phyloP scores from a whole-genome alignment of 2,113 vertebrate species.

The Ophthalmolycus amberensis region DNA sequence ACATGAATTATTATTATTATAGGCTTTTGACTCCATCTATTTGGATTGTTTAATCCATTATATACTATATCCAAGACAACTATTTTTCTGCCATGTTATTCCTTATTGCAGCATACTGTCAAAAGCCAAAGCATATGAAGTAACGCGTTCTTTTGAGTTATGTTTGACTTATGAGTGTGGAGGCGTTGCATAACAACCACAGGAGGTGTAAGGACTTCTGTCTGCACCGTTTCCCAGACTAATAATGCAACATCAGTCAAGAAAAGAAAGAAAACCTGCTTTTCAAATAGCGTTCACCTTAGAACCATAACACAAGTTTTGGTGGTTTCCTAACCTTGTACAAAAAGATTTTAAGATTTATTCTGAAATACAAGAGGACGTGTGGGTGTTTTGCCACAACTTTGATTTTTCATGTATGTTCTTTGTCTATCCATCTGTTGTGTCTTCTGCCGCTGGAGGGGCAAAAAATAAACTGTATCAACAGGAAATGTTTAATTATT shows the following conservation, averaged over 20 bases:
- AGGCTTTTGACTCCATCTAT: background rate
- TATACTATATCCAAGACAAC: background rate
- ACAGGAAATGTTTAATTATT: no score
- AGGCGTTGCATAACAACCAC: background rate
- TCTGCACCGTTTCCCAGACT: background rate
- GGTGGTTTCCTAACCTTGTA: background rate
- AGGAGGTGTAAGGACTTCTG: background rate
- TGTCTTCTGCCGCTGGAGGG: no score
- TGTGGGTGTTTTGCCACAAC: background rate
- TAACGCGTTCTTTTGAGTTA: background rate
- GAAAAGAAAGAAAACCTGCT: background rate
- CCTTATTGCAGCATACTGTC: background rate
- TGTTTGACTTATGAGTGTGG: background rate
- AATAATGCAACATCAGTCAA: background rate
- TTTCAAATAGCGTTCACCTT: background rate
- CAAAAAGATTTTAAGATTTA: background rate
- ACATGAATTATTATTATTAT: constrained; percentile 31
- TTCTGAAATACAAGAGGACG: background rate
- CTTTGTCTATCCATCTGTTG: no score
- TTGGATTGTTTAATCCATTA: background rate
- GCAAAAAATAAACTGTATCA: no score
- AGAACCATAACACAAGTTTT: background rate
- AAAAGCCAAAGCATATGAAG: background rate
- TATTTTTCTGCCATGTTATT: background rate
- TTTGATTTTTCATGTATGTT: background rate